phyloP scores from a whole-genome alignment of 2,797 vertebrate species.

The Micromesistius poutassou region DNA sequence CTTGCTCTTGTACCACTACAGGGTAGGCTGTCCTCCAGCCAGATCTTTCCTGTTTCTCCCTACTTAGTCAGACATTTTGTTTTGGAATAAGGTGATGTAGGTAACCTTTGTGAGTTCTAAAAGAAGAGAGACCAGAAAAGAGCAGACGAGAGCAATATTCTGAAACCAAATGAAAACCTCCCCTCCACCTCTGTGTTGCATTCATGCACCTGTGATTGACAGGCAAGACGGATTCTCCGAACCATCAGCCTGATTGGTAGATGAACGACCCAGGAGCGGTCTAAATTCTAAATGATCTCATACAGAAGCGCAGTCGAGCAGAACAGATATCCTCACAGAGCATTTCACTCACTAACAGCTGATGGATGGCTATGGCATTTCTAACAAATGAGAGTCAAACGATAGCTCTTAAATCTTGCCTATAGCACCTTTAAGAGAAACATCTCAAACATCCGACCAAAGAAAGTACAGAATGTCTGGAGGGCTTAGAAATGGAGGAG shows the following conservation, averaged over 20 bases:
- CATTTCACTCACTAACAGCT: neutral
- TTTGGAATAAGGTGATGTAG: neutral
- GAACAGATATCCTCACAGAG: neutral
- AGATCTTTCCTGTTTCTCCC: neutral
- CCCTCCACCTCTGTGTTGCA: neutral
- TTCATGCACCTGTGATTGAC: neutral
- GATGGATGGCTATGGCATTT: neutral
- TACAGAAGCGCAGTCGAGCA: neutral
- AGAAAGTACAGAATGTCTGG: neutral
- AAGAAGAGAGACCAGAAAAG: too few species aligned
- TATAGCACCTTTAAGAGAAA: neutral
- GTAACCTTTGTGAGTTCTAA: neutral
- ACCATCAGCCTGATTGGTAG: neutral
- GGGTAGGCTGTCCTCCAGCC: neutral
- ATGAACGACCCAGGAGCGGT: neutral
- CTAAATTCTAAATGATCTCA: neutral
- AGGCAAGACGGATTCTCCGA: neutral
- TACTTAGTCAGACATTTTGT: neutral
- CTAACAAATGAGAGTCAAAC: neutral
- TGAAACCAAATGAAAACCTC: neutral
- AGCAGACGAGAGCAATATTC: neutral
- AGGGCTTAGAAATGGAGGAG: neutral
- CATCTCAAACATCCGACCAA: neutral
- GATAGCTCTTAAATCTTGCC: neutral
- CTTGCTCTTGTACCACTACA: neutral